Base-by-base conservation (phyloP, 2,888 invertebrate species). In the Drosophila bunnanda region DNA sequence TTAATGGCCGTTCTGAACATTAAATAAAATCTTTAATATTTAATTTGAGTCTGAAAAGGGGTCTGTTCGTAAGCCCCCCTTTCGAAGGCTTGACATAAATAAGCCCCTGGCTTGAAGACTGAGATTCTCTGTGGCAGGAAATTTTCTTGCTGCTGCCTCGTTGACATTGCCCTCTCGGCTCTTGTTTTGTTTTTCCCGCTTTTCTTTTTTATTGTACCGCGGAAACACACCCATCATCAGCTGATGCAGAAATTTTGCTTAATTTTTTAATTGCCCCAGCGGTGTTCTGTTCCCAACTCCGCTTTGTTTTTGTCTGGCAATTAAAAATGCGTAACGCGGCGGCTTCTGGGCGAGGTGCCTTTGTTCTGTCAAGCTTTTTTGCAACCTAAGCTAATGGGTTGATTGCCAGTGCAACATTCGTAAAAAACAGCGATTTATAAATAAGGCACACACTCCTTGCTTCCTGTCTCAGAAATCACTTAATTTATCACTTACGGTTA, bases 311-410 rank as follows among this genome's bases (percentile, higher is more conserved):
- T 73, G 64, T 57, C 69, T 70, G 77, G 77, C 74, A 81, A 89
- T 89, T 89, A 88, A 89, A 84, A 89, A 84, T 89, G 85, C 86
- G 89, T 89, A 88, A 80, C 70, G 76, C 80, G 75, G 65, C 70
- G 58, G 68, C 54, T 56, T 62, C 34, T 46, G 52, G 56, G 64
- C 64, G 52, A 56, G 60, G 61, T 68, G 75, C 52, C 74, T 84
- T 79, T 83, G 72, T 82, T 78, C 78, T 30, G 43, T 7, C 60
- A 46, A n/a, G n/a, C n/a, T n/a, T n/a, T 10, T 43, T 46, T 34
- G 52, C 43, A 55, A 59, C 41, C 72, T 46, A 34, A 58, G 56
- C 66, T 73, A 65, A 73, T 74, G 74, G 73, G 67, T 66, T 57
- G 72, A 70, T 70, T 72, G 71, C 54, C 66, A 46, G 36, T 62